Conservation (phyloP, 1,140 invertebrate species). For the Gryon sp. region DNA sequence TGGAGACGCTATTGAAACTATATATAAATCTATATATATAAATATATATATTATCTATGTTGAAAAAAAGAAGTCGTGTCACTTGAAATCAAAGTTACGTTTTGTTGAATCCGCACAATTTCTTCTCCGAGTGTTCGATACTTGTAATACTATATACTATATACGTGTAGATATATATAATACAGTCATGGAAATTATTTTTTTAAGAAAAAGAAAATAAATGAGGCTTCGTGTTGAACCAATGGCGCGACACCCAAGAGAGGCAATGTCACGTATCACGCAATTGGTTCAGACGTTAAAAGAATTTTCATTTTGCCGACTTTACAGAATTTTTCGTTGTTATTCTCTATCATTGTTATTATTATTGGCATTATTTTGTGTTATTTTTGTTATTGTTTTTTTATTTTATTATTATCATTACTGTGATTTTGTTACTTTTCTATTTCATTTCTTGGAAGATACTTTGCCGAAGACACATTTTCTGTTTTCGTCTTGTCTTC, state of each 20-base stretch:
- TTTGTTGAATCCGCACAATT: constrained; percentile 63
- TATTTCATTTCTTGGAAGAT: too few species aligned
- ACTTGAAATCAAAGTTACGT: constrained; percentile 53
- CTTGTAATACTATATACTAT: constrained; percentile 64
- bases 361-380: too few species aligned
- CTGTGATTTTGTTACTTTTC: too few species aligned
- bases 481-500: constrained; percentile 57
- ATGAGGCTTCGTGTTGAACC: constrained; percentile 51
- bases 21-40: constrained; percentile 23
- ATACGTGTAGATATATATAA: constrained; percentile 61
- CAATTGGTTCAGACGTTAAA: constrained; percentile 50
- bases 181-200: constrained; percentile 64
- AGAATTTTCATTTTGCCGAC: constrained; percentile 57
- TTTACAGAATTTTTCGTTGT: constrained; percentile 19
- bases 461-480: constrained; percentile 53
- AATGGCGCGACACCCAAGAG: constrained; percentile 25
- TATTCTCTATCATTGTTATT: too few species aligned
- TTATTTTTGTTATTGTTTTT: too few species aligned
- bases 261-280: constrained; percentile 14
- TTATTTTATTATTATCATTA: too few species aligned
- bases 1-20: not conserved
- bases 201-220: constrained; percentile 60
- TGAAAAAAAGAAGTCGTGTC: constrained; percentile 36
- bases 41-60: constrained; percentile 38
- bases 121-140: constrained; percentile 65